phyloP scores from a whole-genome alignment of 2,797 vertebrate species.

The Trematomus bernacchii region DNA sequence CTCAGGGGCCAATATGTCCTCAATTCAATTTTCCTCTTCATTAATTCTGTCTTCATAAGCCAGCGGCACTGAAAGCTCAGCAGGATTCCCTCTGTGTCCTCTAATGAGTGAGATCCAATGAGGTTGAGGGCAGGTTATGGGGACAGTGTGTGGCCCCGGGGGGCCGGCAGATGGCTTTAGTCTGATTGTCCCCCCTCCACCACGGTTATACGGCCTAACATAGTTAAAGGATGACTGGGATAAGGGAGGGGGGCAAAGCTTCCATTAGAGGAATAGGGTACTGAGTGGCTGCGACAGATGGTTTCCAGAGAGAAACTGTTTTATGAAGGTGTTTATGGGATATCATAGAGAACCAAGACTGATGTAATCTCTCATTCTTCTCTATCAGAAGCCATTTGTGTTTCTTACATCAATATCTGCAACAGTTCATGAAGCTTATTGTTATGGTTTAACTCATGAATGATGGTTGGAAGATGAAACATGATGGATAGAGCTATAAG shows the following conservation, averaged over 20 bases:
- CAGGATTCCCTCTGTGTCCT: conserved; percentile 33
- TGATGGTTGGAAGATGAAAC: not conserved
- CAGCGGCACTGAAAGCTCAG: conserved; percentile 65
- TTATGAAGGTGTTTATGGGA: not conserved
- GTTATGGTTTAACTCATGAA: not conserved
- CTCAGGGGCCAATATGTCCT: conserved; percentile 47
- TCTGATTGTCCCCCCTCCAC: conserved; percentile 27
- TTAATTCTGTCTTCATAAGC: conserved; percentile 68
- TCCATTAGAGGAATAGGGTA: conserved; percentile 2
- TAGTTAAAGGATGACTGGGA: conserved; percentile 15
- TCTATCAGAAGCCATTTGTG: not conserved
- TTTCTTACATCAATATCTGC: not conserved
- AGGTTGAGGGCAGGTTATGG: conserved; percentile 12
- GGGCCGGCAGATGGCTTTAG: conserved; percentile 14
- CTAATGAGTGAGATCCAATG: conserved; percentile 53
- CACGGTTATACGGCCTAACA: conserved; percentile 5
- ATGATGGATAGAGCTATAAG: not conserved
- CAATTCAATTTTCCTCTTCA: conserved; percentile 73
- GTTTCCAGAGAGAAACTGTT: conserved; percentile 15
- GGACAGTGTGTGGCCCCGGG: not conserved
- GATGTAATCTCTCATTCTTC: conserved; percentile 1
- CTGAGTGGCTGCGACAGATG: conserved; percentile 15
- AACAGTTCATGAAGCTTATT: not conserved
- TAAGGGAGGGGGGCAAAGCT: not conserved
- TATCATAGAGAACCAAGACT: not conserved